Evolutionary conservation across 2,888 invertebrate genomes (phyloP), one percentile per base, ranked within the genome.

Genomic region (Sphecodes monilicornis): DNA sequence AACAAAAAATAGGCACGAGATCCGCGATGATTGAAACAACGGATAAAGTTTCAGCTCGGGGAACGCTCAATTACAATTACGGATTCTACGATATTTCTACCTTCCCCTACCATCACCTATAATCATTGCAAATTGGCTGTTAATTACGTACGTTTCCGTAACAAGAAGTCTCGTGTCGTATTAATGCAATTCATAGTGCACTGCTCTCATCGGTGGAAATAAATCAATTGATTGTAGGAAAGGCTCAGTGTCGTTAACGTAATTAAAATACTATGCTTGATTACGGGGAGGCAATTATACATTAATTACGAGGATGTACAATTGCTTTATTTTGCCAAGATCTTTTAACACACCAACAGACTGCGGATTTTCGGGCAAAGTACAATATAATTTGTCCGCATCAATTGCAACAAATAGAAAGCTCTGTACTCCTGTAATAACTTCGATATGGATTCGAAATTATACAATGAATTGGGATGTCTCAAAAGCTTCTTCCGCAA

Each of bases 11-110:
- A 64, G 72, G 71, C 72, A 41, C 78, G 46, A 80, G 39, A 86
- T 89, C 82, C 76, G 78, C 76, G 73, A 39, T 80, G 80, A 90
- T 87, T 75, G 77, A 86, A 82, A 79, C 70, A 60, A 78, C 41
- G 36, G 69, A 73, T 85, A 84, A 83, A 85, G 80, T 72, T 76
- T 22, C 60, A n/a, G 16, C 68, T 1, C 18, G 4, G 41, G 29
- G 36, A 68, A 26, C 71, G 71, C 60, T 82, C 73, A n/a, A 86
- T 70, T 80, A 76, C 43, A 16, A 36, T 29, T n/a, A 13, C 68
- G 75, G 74, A 74, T 64, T 60, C 80, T 68, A 29, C 73, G 74
- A 64, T 78, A 75, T 50, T 18, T 16, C 74, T 11, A 60, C 50
- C 50, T 22, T 16, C 26, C 26, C 22, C 50, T 22, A 22, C 8